phyloP scores from a whole-genome alignment of 2,888 invertebrate genomes.

The Drosophila pullipes region DNA sequence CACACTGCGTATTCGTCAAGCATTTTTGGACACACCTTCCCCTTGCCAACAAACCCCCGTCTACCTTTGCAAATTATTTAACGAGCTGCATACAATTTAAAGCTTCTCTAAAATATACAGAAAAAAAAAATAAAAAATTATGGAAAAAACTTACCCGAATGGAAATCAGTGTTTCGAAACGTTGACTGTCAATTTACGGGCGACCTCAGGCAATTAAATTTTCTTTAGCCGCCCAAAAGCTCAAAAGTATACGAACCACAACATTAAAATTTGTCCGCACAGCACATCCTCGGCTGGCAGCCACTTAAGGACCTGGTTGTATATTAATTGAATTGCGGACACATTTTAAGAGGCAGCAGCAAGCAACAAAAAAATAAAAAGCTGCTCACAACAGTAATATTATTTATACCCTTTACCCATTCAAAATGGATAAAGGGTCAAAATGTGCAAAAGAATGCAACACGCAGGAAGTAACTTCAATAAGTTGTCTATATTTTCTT shows the following conservation, averaged over 20 bases:
- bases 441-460: not conserved
- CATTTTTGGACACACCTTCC: conserved; percentile 25
- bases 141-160: conserved; percentile 17
- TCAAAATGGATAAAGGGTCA: not conserved
- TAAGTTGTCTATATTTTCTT: not conserved
- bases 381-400: conserved; percentile 45
- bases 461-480: not conserved
- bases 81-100: conserved; percentile 47
- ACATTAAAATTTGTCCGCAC: conserved; percentile 68
- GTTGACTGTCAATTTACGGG: conserved; percentile 44
- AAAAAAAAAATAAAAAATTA: conserved; percentile 15
- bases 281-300: conserved; percentile 44
- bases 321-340: conserved; percentile 75
- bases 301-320: conserved; percentile 53
- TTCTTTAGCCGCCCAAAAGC: conserved; percentile 59
- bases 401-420: conserved; percentile 39
- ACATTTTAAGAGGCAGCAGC: conserved; percentile 7
- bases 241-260: conserved; percentile 48
- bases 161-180: conserved; percentile 22
- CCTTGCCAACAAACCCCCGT: not conserved
- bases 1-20: conserved; percentile 62
- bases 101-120: conserved; percentile 10
- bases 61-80: conserved; percentile 38
- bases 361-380: conserved; percentile 21
- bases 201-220: conserved; percentile 70